Base-by-base conservation (phyloP, 2,888 invertebrate genomes). In the Amitus sp. region DNA sequence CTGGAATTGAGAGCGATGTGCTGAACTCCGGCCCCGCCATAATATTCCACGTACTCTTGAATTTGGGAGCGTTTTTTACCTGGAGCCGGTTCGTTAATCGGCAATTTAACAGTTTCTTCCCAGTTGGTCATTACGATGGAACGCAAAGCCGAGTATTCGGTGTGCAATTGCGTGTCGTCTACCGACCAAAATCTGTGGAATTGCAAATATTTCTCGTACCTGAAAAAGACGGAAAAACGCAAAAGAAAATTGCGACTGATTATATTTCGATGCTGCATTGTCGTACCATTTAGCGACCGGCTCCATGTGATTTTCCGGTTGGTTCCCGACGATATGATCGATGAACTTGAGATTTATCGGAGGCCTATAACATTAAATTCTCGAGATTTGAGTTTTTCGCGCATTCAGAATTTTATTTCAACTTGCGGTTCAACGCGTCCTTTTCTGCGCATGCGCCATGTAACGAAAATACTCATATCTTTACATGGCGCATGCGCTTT, bases 281-380 rank as follows among this genome's bases (percentile, higher is more conserved):
- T 18, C 76, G 74, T 78, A 88, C 98, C 98, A 99, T 73, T 93
- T 88, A 0, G 93, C 96, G 0, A 90, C 92, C 28, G 87, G 84
- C 80, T 94, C 94, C 98, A 99, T 98, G 70, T 89, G 85, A 42
- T 89, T 83, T 74, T 98, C 95, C 0, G 98, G 96, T 82, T 98
- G 98, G 83, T 99, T 99, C 2, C 97, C 98, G 4, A 99, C 99
- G 47, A 96, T 90, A 79, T 99, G 99, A 82, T 99, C 99, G 56
- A 98, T 90, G 77, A 96, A 96, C 77, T 94, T 89, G 54, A 98
- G 86, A 67, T 90, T 88, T 19, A 86, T 84, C 50, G 87, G 82
- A 1, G 94, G 92, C 65, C 92, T 92, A n/a, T n/a, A n/a, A n/a
- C n/a, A n/a, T n/a, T n/a, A n/a, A n/a, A n/a, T n/a, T n/a, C n/a